Evolutionary conservation across 2,113 vertebrate species (phyloP).

Genomic region (Peromyscus polionotus): DNA sequence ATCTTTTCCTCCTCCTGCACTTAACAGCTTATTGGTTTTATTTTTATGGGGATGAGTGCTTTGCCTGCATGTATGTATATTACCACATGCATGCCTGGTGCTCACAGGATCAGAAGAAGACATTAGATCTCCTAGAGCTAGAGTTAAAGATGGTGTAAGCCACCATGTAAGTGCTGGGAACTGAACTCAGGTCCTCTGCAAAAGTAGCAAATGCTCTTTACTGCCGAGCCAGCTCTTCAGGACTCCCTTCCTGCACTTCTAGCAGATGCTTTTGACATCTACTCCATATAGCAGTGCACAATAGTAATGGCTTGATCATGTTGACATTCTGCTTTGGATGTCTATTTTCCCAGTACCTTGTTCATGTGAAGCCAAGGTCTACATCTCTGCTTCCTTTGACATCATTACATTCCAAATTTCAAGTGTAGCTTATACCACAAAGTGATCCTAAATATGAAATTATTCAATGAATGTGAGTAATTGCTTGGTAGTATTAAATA

Average conservation of each 20-base stretch:
- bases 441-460: not conserved
- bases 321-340: not conserved
- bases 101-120: not conserved
- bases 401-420: not conserved
- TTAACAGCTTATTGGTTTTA: not conserved
- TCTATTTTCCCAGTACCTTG: constrained; percentile 28
- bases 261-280: constrained; percentile 19
- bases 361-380: not conserved
- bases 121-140: not conserved
- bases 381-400: not conserved
- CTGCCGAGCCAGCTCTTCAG: not conserved
- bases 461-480: not conserved
- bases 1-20: not conserved
- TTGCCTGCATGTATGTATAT: not conserved
- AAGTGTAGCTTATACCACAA: not conserved
- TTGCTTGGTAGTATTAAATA: not conserved
- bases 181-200: too few species aligned
- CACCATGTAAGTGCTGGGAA: too few species aligned
- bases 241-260: not conserved
- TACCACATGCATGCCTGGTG: not conserved
- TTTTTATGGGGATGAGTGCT: not conserved
- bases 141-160: not conserved
- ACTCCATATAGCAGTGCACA: not conserved
- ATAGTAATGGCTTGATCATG: not conserved
- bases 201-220: not conserved